Conservation (phyloP, 2,888 invertebrate species). For the Nebria salina region DNA sequence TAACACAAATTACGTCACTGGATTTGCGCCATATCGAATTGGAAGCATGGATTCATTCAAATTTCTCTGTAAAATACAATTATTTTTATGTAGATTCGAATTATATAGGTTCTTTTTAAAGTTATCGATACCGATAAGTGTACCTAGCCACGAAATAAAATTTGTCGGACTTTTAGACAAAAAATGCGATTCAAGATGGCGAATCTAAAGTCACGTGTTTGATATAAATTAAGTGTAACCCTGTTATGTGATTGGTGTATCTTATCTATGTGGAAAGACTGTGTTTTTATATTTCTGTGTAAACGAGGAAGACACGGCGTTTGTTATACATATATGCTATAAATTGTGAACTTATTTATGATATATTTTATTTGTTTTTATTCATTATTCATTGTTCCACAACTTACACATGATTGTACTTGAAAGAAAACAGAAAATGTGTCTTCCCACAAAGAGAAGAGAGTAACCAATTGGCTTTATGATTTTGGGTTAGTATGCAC, state of each 20-base stretch:
- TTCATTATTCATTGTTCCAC: slow-evolving; percentile 55
- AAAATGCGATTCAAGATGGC: neutral
- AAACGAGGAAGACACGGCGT: slow-evolving; percentile 61
- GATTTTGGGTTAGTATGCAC: slow-evolving; percentile 70
- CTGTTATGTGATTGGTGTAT: slow-evolving; percentile 62
- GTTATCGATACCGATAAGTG: neutral
- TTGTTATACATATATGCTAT: slow-evolving; percentile 57
- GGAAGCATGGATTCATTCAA: neutral
- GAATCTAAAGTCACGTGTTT: neutral
- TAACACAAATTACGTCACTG: neutral
- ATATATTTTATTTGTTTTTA: slow-evolving; percentile 41
- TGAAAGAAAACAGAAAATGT: slow-evolving; percentile 80
- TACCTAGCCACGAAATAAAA: neutral
- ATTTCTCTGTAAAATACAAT: too few species aligned
- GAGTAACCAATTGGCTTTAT: slow-evolving; percentile 63
- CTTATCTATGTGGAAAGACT: slow-evolving; percentile 85
- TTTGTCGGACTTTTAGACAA: neutral
- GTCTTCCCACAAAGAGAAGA: slow-evolving; percentile 77
- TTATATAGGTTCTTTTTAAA: neutral
- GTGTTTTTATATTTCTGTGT: slow-evolving; percentile 65
- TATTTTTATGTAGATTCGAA: neutral
- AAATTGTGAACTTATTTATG: slow-evolving; percentile 48
- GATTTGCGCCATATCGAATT: neutral
- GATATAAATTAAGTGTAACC: slow-evolving; percentile 49
- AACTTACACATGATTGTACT: slow-evolving; percentile 50